Evolutionary conservation across 2,888 invertebrate species (phyloP).

Genomic region (Bembecia ichneumoniformis): DNA sequence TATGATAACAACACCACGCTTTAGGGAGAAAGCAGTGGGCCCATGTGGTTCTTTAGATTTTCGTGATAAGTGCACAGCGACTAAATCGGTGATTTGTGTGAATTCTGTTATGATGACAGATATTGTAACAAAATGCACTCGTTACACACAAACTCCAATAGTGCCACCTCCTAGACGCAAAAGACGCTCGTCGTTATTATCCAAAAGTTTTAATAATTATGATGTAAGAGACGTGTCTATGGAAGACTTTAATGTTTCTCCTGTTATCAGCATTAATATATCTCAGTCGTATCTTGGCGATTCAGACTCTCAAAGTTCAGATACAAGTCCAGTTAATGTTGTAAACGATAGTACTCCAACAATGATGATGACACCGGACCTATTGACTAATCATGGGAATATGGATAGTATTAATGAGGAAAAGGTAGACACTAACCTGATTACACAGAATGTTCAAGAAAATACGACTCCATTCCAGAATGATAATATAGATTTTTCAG

Average conservation of each 20-base stretch:
- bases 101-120: conserved; percentile 60
- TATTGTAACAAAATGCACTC: conserved; percentile 28
- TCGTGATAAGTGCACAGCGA: conserved; percentile 41
- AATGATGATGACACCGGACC: conserved; percentile 64
- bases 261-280: conserved; percentile 74
- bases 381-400: conserved; percentile 72
- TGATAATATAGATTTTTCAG: conserved; percentile 40
- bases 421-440: conserved; percentile 11
- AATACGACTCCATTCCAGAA: conserved; percentile 6
- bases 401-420: conserved; percentile 30
- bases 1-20: conserved; percentile 55
- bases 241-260: conserved; percentile 43
- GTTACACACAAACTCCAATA: conserved; percentile 44
- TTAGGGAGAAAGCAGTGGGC: conserved; percentile 58
- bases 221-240: conserved; percentile 16
- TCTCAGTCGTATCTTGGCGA: conserved; percentile 65
- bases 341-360: conserved; percentile 12
- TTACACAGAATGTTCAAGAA: conserved; percentile 1
- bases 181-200: conserved; percentile 25
- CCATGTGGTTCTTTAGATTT: conserved; percentile 40
- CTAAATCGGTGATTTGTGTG: conserved; percentile 31
- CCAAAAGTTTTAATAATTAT: conserved; percentile 25
- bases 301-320: conserved; percentile 59
- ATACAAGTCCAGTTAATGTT: conserved; percentile 52
- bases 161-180: conserved; percentile 46